Base-by-base conservation (phyloP, 2,113 vertebrate genomes). In the Melanostigma gelatinosum region DNA sequence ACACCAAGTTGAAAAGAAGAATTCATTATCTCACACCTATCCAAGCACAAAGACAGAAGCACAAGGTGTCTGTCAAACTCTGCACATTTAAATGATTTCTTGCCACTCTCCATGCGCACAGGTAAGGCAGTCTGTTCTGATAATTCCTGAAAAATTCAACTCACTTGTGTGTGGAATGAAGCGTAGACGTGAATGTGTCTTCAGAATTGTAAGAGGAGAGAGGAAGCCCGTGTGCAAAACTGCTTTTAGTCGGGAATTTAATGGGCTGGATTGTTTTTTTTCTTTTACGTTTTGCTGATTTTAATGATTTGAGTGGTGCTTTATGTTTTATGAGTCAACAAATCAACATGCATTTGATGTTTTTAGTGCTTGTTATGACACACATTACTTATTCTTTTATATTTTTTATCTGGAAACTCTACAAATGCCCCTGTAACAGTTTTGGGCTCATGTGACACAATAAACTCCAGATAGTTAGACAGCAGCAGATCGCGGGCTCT, bases 41-140 rank as follows among this genome's bases (percentile, higher is more conserved):
- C 52, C 75, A 38, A 71, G 68, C 27, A 42, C 67, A 79, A 61
- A 60, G 50, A 46, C 61, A 24, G 20, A 63, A 20, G 36, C 64
- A 22, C 22, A 48, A 38, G n/a, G 15, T 50, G 75, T 42, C 71
- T 64, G 48, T 75, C 57, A 79, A 63, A 72, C 27, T 62, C 15
- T 0, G n/a, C 40, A 54, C 40, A 70, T 81, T 68, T 50, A 58
- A 70, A 67, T 67, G 36, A 74, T 83, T 73, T 48, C 18, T 65
- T 8, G 8, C n/a, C 61, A 6, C 32, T 42, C 61, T 72, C 11
- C 46, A 11, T 34, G 44, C 38, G 27, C 36, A 20, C 40, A 18
- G 52, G 46, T 65, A 11, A 8, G 11, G 27, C 38, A 27, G 72
- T 54, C 74, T 64, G 48, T 27, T 75, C 70, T 57, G 60, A 42